Percentiles rank a stretch among this genome's conserved stretches.
Evolutionary conservation across 2,797 vertebrate species (phyloP).

Genomic region (Adelosebastes latens): DNA sequence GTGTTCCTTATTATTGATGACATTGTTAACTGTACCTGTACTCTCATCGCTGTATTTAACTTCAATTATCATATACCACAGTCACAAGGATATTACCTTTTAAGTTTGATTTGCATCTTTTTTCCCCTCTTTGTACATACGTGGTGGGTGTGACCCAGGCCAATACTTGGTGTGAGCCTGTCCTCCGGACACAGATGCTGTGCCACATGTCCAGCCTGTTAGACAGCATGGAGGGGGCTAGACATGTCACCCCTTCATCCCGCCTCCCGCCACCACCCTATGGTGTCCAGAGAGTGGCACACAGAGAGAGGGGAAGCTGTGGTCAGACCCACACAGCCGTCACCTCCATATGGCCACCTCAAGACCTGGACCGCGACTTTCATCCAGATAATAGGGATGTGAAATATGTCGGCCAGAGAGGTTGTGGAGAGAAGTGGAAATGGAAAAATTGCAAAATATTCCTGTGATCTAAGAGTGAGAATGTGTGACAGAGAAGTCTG

Average conservation of each 20-base stretch:
- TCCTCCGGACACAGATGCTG: constrained; percentile 74
- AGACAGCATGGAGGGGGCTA: constrained; percentile 71
- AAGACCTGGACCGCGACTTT: constrained; percentile 30
- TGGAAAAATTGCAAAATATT: neutral
- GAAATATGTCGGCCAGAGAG: neutral
- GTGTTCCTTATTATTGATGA: neutral
- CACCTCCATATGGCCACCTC: constrained; percentile 75
- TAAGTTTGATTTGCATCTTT: neutral
- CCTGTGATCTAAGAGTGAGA: neutral
- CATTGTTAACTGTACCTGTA: neutral
- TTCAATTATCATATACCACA: neutral
- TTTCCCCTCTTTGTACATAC: neutral
- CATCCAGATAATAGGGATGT: constrained; percentile 23
- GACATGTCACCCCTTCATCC: constrained; percentile 56
- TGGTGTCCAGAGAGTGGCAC: constrained; percentile 60
- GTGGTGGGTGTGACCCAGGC: neutral
- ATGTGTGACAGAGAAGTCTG: neutral
- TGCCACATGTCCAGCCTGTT: constrained; percentile 81
- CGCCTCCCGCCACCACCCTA: constrained; percentile 53
- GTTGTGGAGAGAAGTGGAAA: neutral
- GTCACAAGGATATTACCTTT: neutral
- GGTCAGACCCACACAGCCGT: constrained; percentile 72
- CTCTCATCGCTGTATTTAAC: neutral
- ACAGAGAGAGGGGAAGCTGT: constrained; percentile 56
- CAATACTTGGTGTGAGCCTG: constrained; percentile 24